Percentiles rank a stretch among this genome's conserved stretches.
Conservation (phyloP, 2,797 vertebrate species). For the Orestias chungarensis region DNA sequence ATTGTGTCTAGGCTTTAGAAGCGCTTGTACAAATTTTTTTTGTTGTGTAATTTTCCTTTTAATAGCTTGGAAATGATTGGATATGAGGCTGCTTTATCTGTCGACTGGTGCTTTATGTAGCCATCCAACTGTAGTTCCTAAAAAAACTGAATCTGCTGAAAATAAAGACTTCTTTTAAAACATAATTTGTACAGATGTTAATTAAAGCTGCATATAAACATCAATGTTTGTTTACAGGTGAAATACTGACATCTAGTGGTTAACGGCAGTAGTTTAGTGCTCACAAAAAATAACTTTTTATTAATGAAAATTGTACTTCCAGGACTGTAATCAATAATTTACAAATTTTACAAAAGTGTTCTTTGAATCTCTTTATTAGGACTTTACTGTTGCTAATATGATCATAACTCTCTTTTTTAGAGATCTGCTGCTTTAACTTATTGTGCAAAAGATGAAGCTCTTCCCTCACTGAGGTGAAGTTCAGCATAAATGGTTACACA, state of each 20-base stretch:
- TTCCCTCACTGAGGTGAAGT: conserved; percentile 16
- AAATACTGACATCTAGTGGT: conserved; percentile 36
- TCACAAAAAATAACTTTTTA: conserved; percentile 44
- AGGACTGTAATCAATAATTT: conserved; percentile 10
- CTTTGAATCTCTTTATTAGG: conserved; percentile 31
- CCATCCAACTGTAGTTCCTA: conserved; percentile 18
- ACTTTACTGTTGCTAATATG: conserved; percentile 10
- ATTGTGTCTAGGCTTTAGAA: conserved; percentile 3
- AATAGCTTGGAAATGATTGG: conserved; percentile 7
- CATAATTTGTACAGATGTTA: not conserved
- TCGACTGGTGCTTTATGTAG: conserved; percentile 39
- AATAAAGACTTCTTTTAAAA: conserved; percentile 44
- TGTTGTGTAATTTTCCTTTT: not conserved
- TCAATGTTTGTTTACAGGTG: not conserved
- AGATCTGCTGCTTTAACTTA: conserved; percentile 10
- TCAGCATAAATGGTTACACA: conserved; percentile 5
- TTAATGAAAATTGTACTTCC: conserved; percentile 12
- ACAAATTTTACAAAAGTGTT: conserved; percentile 50
- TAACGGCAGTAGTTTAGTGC: not conserved
- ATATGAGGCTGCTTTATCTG: conserved; percentile 33
- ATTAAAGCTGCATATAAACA: not conserved
- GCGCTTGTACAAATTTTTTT: not conserved
- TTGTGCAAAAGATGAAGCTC: conserved; percentile 37
- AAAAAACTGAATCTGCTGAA: conserved; percentile 21
- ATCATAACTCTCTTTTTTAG: conserved; percentile 4